phyloP scores from a whole-genome alignment of 1,140 invertebrate species.

The Leptinotarsa defecta region DNA sequence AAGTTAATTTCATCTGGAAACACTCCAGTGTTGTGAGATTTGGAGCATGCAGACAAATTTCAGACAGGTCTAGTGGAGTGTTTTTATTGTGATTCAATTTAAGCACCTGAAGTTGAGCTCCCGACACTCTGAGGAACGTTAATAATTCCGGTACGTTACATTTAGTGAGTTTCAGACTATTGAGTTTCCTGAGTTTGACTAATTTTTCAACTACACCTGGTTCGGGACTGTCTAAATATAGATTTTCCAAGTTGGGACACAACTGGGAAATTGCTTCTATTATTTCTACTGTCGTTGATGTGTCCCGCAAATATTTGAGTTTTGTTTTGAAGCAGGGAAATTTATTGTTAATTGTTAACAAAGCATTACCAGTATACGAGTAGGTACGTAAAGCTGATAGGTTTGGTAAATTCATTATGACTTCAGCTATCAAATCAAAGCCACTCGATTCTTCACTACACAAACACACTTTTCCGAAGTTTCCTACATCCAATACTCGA shows the following conservation, averaged over 20 bases:
- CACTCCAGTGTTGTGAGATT: slow-evolving; percentile 64
- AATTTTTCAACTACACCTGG: slow-evolving; percentile 60
- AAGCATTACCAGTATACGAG: slow-evolving; percentile 67
- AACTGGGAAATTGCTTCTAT: slow-evolving; percentile 62
- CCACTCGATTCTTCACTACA: slow-evolving; percentile 60
- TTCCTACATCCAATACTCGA: slow-evolving; percentile 66
- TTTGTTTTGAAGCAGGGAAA: slow-evolving; percentile 62
- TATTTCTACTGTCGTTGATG: slow-evolving; percentile 61
- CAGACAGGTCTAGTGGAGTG: slow-evolving; percentile 64
- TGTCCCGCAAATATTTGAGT: slow-evolving; percentile 67
- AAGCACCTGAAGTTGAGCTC: slow-evolving; percentile 62
- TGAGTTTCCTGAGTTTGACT: slow-evolving; percentile 58
- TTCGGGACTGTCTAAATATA: slow-evolving; percentile 66
- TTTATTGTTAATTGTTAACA: slow-evolving; percentile 57
- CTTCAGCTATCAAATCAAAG: slow-evolving; percentile 57
- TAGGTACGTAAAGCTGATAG: slow-evolving; percentile 66
- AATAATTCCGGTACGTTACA: slow-evolving; percentile 63
- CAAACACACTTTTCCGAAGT: slow-evolving; percentile 68
- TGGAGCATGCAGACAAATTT: slow-evolving; percentile 54
- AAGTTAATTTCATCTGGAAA: slow-evolving; percentile 64
- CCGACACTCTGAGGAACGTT: slow-evolving; percentile 61
- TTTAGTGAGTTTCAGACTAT: slow-evolving; percentile 66
- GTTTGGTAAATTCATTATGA: slow-evolving; percentile 65
- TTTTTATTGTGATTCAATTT: slow-evolving; percentile 63
- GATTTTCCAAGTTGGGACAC: slow-evolving; percentile 64